Conservation (phyloP, 1,140 invertebrate genomes). For the Nixonia krombeini region DNA sequence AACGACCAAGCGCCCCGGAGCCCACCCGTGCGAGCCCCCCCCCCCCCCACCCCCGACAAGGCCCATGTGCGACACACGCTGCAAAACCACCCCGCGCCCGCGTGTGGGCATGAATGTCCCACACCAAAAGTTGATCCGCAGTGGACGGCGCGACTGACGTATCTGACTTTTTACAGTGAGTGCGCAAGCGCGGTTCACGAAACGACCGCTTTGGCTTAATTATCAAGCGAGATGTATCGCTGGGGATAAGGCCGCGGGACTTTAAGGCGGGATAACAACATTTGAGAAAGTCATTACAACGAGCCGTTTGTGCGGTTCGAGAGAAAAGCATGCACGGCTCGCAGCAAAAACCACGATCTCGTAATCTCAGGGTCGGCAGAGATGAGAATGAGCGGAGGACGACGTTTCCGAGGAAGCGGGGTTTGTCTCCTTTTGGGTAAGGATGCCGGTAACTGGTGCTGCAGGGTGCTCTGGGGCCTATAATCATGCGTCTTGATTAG, state of each 20-base stretch:
- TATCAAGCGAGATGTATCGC: slow-evolving; percentile 12
- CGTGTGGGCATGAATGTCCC: too few relatives aligned
- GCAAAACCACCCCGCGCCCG: too few relatives aligned
- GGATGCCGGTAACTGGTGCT: slow-evolving; percentile 48
- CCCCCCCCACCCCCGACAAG: too few relatives aligned
- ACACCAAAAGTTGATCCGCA: too few relatives aligned
- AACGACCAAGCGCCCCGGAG: too few relatives aligned
- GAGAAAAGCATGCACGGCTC: slow-evolving; percentile 32
- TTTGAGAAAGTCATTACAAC: slow-evolving; percentile 31
- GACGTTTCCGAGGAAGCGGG: slow-evolving; percentile 44
- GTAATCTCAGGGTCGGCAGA: slow-evolving; percentile 52
- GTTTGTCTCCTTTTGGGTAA: slow-evolving; percentile 51
- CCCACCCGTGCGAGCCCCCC: too few relatives aligned
- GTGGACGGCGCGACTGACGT: too few relatives aligned
- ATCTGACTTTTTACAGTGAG: too few relatives aligned
- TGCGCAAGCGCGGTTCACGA: too few relatives aligned
- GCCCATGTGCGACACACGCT: too few relatives aligned
- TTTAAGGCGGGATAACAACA: slow-evolving; percentile 22
- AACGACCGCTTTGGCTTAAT: too few relatives aligned
- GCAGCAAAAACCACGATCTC: slow-evolving; percentile 56
- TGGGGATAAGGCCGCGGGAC: slow-evolving; percentile 22
- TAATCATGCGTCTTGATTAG: slow-evolving; percentile 72
- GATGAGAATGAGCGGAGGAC: slow-evolving; percentile 54
- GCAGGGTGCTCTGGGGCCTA: slow-evolving; percentile 63
- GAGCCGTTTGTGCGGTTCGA: slow-evolving; percentile 13